Evolutionary conservation across 2,113 vertebrate genomes (phyloP).

Genomic region (Columba janthina): DNA sequence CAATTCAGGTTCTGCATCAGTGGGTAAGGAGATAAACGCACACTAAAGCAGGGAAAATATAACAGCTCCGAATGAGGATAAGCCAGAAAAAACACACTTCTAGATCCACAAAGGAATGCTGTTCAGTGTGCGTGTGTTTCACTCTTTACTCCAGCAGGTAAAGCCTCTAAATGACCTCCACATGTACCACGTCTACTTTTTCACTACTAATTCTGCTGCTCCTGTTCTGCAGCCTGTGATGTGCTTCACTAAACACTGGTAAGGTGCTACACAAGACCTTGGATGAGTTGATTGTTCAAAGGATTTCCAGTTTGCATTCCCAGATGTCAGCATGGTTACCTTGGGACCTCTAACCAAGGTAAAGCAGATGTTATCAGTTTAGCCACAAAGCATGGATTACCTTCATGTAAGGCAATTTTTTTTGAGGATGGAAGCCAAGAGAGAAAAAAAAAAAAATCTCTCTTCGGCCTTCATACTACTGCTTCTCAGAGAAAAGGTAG

Average conservation of each 20-base stretch:
- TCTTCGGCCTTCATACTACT: not conserved
- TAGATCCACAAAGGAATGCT: not conserved
- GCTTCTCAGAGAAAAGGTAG: not conserved
- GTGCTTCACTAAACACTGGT: not conserved
- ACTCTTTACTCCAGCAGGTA: not conserved
- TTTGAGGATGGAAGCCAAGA: not conserved
- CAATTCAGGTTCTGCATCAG: not conserved
- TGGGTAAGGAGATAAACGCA: not conserved
- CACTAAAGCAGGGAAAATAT: not conserved
- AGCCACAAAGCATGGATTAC: not conserved
- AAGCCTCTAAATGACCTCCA: not conserved
- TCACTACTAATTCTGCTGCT: not conserved
- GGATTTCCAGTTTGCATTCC: not conserved
- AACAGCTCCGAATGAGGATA: not conserved
- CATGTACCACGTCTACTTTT: not conserved
- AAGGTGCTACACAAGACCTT: not conserved
- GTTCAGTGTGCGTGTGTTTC: not conserved
- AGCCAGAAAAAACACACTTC: not conserved
- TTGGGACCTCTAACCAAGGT: not conserved
- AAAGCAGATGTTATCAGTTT: not conserved
- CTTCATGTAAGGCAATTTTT: not conserved
- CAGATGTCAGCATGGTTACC: not conserved
- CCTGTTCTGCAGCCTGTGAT: not conserved
- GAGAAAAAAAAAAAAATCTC: not conserved
- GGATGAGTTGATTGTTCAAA: not conserved